Evolutionary conservation across 2,797 vertebrate genomes (phyloP).

Genomic region (Spheniscus humboldti): DNA sequence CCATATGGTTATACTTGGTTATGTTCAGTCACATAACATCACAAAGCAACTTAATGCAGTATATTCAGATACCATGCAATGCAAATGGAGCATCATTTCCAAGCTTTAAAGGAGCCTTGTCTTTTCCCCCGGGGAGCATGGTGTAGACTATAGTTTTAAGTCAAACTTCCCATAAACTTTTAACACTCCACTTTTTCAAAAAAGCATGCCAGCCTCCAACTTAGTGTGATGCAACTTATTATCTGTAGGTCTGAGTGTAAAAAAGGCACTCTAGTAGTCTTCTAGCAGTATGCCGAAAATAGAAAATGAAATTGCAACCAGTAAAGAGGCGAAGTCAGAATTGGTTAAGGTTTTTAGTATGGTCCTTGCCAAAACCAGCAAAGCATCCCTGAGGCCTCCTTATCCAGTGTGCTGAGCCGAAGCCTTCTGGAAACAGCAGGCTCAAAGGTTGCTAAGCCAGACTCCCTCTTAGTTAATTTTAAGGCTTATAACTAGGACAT

Average conservation of each 20-base stretch:
- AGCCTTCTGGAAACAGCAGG: constrained; percentile 3
- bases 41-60: constrained; percentile 48
- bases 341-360: background rate
- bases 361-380: constrained; percentile 23
- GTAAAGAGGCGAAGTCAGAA: background rate
- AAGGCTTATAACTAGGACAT: background rate
- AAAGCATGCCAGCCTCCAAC: background rate
- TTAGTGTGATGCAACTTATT: background rate
- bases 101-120: constrained; percentile 20
- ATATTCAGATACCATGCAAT: constrained; percentile 42
- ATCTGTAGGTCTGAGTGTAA: background rate
- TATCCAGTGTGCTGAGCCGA: background rate
- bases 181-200: background rate
- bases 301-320: background rate
- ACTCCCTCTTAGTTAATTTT: background rate
- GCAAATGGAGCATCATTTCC: constrained; percentile 46
- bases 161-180: constrained; percentile 44
- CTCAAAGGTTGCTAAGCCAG: constrained; percentile 11
- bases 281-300: background rate
- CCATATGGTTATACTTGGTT: constrained; percentile 56
- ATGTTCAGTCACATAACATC: constrained; percentile 50
- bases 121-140: background rate
- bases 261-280: background rate
- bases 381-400: constrained; percentile 15
- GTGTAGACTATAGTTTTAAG: constrained; percentile 27